Base-by-base conservation (phyloP, 2,113 vertebrate genomes). In the Triplophysa tibetana region DNA sequence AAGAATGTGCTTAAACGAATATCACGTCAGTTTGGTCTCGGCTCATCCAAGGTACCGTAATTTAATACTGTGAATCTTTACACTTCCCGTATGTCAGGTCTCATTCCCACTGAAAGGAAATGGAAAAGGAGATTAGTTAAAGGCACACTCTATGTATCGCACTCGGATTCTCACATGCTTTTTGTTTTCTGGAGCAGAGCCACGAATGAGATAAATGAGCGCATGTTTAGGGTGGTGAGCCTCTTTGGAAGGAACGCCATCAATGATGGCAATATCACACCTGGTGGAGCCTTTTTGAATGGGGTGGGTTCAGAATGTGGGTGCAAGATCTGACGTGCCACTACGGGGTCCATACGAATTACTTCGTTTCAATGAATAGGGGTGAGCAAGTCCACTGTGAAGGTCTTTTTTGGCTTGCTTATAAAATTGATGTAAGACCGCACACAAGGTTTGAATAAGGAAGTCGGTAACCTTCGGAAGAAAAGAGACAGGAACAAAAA, bases 221-320 rank as follows among this genome's bases (percentile, higher is more conserved):
- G 82, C 58, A 67, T 72, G n/a, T 8, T 21, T 62, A 77, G 78
- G 76, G 79, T 38, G n/a, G 17, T 54, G 54, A 56, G 70, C 67
- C 70, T 66, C 50, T 56, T 56, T 11, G 26, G 23, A 68, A 60
- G 56, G 77, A 41, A 61, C 19, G 17, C 58, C 13, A 87, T 70
- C 83, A 38, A 7, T 38, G 33, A 38, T 38, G 7, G 33, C 33
- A 0, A 38, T 38, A 38, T 38, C 33, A 38, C 7, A 38, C 33
- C 33, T 92, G 89, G 81, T 91, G 89, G 89, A 88, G 91, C 89
- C 85, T 82, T 86, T 83, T 89, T 16, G 12, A 54, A 45, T 11
- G 43, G 43, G 16, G 14, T 88, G 63, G 48, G 38, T 48, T 88
- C 80, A 88, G 67, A 21, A 70, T 54, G 84, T 87, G 89, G 86